A percentile compares a stretch with the other conserved stretches of the same genome.
Evolutionary conservation across 2,888 invertebrate genomes (phyloP).

Genomic region (Deilephila porcellus): DNA sequence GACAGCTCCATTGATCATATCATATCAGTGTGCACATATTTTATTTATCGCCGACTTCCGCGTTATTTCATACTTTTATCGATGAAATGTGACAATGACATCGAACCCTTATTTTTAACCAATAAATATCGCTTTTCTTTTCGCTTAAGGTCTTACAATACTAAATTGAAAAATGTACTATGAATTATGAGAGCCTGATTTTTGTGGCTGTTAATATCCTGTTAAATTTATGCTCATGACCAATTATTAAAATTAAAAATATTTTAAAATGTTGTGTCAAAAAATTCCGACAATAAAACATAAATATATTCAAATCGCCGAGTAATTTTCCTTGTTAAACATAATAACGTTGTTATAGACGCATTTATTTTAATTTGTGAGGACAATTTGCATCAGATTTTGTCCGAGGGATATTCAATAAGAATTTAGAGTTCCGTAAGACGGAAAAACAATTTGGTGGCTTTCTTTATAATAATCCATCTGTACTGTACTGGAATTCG

Average conservation of each 20-base stretch:
- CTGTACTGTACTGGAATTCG: too few species aligned
- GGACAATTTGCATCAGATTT: background rate
- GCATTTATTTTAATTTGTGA: background rate
- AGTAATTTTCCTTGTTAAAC: background rate
- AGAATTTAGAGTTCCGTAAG: background rate
- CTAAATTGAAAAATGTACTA: too few species aligned
- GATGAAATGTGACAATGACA: background rate
- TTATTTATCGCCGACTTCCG: slow-evolving; percentile 14
- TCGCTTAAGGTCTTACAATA: too few species aligned
- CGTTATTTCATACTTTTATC: background rate
- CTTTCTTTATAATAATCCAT: too few species aligned
- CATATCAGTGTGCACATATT: slow-evolving; percentile 17
- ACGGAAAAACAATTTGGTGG: too few species aligned
- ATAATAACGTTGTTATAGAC: background rate
- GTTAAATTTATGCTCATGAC: too few species aligned
- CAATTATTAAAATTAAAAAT: too few species aligned
- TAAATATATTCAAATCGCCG: background rate
- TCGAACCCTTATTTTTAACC: too few species aligned
- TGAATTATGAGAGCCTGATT: too few species aligned
- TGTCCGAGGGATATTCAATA: too few species aligned
- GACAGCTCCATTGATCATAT: slow-evolving; percentile 14
- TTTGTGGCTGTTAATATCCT: too few species aligned
- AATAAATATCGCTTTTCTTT: background rate
- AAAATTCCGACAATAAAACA: background rate
- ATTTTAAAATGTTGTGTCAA: too few species aligned